Evolutionary conservation across 2,113 vertebrate genomes (phyloP), one percentile per base, ranked within the genome.

Genomic region (Corvus cornix): DNA sequence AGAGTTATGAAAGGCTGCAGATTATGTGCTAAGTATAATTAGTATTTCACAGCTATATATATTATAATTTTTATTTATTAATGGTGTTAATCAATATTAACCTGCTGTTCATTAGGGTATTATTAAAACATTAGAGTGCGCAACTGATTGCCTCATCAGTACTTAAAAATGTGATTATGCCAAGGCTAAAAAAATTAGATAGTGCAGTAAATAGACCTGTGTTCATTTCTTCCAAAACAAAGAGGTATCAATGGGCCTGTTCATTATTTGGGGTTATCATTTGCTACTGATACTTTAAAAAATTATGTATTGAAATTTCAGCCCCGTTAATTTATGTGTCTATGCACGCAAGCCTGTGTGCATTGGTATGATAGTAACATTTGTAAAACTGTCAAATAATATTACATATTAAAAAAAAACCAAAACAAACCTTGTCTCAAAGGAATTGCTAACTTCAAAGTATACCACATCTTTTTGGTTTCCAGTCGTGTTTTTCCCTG

Each of bases 71-170:
- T 27, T 28, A 56, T 55, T 91, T 87, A 86, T 95, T 94, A 75
- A 67, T 81, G 35, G 20, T 84, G 37, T 86, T 96, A 94, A 92
- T 96, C 87, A 78, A 37, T 95, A 95, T 81, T 90, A 95, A 68
- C 79, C 53, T 90, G 41, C 49, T 89, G 64, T 78, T 31, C 76
- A 53, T 85, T 81, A 44, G 64, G 14, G 39, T 75, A 49, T 89
- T 85, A 77, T 90, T 94, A 66, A 72, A 90, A 52, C 23, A 52
- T 68, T 67, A 74, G 62, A 46, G 62, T 58, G 37, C 28, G 72
- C 31, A 84, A 89, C 19, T n/a, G 0, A 49, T 63, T 82, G 60
- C 51, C 48, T 94, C 18, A 2, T 72, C 41, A 64, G 52, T 89
- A 78, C 79, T 96, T 90, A 86, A 80, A 84, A 92, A 84, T 2